phyloP scores from a whole-genome alignment of 2,113 vertebrate genomes.

The Philantomba maxwellii region DNA sequence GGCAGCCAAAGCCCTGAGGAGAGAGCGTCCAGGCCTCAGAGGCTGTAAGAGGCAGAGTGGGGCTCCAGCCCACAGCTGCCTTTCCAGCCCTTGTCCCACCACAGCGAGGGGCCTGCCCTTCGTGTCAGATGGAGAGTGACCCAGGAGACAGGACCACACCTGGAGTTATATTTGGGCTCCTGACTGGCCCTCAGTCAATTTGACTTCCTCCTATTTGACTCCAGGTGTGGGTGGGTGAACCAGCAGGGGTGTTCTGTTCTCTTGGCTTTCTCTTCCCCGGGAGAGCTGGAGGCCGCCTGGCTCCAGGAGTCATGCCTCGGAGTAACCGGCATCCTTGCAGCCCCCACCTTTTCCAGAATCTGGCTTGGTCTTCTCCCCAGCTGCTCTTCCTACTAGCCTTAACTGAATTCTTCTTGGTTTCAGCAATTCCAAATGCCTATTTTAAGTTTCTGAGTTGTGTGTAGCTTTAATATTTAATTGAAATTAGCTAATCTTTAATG shows the following conservation, averaged over 20 bases:
- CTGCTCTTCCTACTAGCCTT: background rate
- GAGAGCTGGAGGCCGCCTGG: background rate
- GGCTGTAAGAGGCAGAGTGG: background rate
- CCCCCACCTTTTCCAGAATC: background rate
- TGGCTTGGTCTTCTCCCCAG: background rate
- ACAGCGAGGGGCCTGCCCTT: background rate
- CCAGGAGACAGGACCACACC: background rate
- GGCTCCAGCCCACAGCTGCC: background rate
- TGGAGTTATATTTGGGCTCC: background rate
- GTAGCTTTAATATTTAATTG: slow-evolving; percentile 33
- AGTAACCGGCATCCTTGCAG: background rate
- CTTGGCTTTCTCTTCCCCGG: background rate
- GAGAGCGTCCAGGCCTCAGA: background rate
- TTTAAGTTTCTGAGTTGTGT: background rate
- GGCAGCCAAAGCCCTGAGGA: background rate
- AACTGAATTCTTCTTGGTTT: background rate
- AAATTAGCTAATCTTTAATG: slow-evolving; percentile 5
- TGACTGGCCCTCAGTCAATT: background rate
- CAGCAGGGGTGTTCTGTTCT: background rate
- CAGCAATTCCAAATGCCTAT: background rate
- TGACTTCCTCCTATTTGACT: background rate
- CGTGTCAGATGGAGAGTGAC: background rate
- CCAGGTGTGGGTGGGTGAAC: background rate
- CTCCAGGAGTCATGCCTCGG: background rate
- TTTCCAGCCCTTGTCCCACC: background rate